Base-by-base conservation (phyloP, 1,140 invertebrate species). In the Pseudomyrmex gracilis region DNA sequence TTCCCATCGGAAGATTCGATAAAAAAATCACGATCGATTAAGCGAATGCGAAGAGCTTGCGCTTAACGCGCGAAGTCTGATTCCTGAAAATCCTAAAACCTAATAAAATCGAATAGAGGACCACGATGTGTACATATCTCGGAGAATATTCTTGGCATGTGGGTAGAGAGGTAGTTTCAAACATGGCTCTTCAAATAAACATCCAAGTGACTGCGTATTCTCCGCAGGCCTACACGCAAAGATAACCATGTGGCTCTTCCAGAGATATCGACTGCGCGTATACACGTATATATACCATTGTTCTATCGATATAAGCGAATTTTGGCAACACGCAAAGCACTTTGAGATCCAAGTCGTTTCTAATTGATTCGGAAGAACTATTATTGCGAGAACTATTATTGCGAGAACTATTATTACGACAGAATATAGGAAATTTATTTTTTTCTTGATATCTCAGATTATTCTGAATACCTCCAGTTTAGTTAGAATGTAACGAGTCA, bases 71-170 rank as follows among this genome's bases (percentile, higher is more conserved):
- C 64, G 17, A 85, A 89, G 49, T 12, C 57, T 55, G 73, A 68
- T 58, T 84, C 87, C 51, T 68, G 86, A 88, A 91, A 92, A 92
- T 92, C 83, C 89, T 93, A 91, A 94, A 93, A 93, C 84, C 93
- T 92, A 94, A 94, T 94, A 94, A 94, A 94, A 94, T 94, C 92
- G 88, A 94, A 94, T 94, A 94, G 92, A 93, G 84, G 47, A 85
- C 84, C 84, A 64, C 83, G 82, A 77, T 90, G 84, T 90, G 89
- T 93, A 92, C 87, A 91, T 87, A 91, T 88, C 66, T 64, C 67
- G 70, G 84, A 89, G 90, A 91, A 93, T 92, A 93, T 93, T 93
- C 91, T 91, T 89, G 85, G 90, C 89, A 85, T 92, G 89, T 90
- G 88, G 90, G 91, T 92, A 87, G 88, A 87, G 86, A 91, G 90